These are phyloP conservation scores for Cynoglossus semilaevis DNA, from an alignment of 2,113 vertebrate species.

Conservation along the genomic window DNA sequence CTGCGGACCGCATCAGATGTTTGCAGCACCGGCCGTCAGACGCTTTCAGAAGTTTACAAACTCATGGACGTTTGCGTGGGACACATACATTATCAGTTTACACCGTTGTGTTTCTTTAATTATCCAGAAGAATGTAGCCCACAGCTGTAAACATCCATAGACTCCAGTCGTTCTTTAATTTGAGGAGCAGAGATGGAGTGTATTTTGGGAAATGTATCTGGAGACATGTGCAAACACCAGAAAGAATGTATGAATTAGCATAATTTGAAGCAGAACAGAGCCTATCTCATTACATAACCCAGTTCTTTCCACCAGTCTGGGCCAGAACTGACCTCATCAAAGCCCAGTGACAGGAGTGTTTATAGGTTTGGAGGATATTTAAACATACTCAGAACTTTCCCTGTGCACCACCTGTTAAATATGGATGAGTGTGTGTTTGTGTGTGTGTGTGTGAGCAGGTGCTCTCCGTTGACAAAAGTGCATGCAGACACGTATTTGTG, in stretches of 20 bases:
- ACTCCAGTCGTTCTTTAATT: neutral
- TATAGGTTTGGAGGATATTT: conserved; percentile 25
- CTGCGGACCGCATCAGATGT: conserved; percentile 57
- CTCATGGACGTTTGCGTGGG: conserved; percentile 46
- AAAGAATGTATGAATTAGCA: conserved; percentile 26
- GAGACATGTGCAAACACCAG: conserved; percentile 21
- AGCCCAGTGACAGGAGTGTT: conserved; percentile 31
- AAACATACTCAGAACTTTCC: conserved; percentile 4
- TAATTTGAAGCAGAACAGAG: conserved; percentile 25
- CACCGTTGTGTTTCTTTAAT: conserved; percentile 3
- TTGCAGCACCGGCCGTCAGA: conserved; percentile 36
- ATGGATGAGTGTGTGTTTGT: conserved; percentile 3
- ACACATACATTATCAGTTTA: conserved; percentile 26
- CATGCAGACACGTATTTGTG: too few relatives aligned
- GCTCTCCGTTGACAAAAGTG: too few relatives aligned
- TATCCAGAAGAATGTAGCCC: neutral
- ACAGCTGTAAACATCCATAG: neutral
- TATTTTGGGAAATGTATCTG: conserved; percentile 27
- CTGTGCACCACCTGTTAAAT: conserved; percentile 28
- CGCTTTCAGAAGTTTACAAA: conserved; percentile 59
- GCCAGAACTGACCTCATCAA: conserved; percentile 36
- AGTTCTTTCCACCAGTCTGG: conserved; percentile 7
- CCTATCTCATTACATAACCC: conserved; percentile 5
- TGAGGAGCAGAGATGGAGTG: conserved; percentile 23
- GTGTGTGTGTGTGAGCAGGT: neutral